Base-by-base conservation (phyloP, 1,140 invertebrate genomes). In the Uloborus diversus region DNA sequence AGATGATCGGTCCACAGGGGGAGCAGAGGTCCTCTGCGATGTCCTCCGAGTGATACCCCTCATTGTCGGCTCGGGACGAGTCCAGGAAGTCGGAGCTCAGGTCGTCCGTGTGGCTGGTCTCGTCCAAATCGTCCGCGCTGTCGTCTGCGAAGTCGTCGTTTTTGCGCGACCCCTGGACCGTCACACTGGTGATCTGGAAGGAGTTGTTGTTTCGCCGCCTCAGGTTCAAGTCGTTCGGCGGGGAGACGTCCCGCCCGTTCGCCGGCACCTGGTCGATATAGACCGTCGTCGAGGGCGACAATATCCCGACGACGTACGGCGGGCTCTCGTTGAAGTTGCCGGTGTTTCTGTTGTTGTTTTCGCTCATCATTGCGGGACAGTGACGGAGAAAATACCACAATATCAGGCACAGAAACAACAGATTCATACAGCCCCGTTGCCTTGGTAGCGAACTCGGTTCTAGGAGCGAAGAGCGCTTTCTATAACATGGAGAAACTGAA, bases 81-180 rank as follows among this genome's bases (percentile, higher is more conserved):
- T 79, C 76, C 53, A 79, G n/a, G 23, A 79, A 84, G 82, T 89
- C 89, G 4, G 90, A 91, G 84, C 90, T 91, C 4, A 86, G 71
- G 86, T 96, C 94, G 82, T 92, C 91, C 75, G 94, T 95, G 86
- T 96, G 94, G 87, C 93, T 95, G n/a, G n/a, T n/a, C n/a, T 80
- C 78, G 28, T 80, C 78, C 47, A 80, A 25, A 30, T 80, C 78
- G 27, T 80, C 78, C 5, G 59, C 57, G 27, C 78, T 80, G 37
- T 80, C 78, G n/a, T 80, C 57, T 14, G 59, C 66, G 14, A 56
- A 23, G 42, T 80, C 78, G 11, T 70, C 64, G 17, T 71, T 71
- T 33, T 49, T 69, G 0, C 76, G 27, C 2, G 76, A 68, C 4
- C 78, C 78, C 47, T 71, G 66, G 13, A 70, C 68, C 11, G 78